A percentile compares a stretch with the other conserved stretches of the same genome.
Conservation (phyloP, 2,797 vertebrate genomes). For the Clarias platycephalus region DNA sequence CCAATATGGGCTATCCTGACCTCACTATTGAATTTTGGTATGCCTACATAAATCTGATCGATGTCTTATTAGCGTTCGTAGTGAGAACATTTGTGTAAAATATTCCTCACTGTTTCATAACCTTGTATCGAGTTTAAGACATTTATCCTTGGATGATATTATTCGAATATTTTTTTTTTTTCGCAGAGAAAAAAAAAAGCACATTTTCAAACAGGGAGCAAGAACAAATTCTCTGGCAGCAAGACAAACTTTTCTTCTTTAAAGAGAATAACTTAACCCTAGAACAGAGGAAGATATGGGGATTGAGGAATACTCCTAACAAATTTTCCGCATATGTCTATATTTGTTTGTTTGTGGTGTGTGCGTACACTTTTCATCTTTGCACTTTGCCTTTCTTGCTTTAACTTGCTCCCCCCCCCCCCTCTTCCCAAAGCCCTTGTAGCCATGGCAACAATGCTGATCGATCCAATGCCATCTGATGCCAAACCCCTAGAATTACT, state of each 20-base stretch:
- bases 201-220: constrained; percentile 1
- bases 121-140: neutral
- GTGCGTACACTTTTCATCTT: constrained; percentile 39
- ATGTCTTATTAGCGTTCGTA: constrained; percentile 58
- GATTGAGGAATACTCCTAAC: constrained; percentile 22
- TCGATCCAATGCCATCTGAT: constrained; percentile 90
- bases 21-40: constrained; percentile 62
- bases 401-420: constrained; percentile 75
- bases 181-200: neutral
- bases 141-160: constrained; percentile 17
- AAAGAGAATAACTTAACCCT: constrained; percentile 14
- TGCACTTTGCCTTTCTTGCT: constrained; percentile 60
- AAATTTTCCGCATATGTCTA: constrained; percentile 14
- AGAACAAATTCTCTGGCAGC: constrained; percentile 15
- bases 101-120: constrained; percentile 17
- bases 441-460: constrained; percentile 88
- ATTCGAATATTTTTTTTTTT: neutral
- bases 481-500: constrained; percentile 80
- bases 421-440: constrained; percentile 76
- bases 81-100: constrained; percentile 59
- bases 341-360: constrained; percentile 7
- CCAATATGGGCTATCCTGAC: constrained; percentile 58
- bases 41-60: constrained; percentile 69
- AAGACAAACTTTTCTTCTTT: constrained; percentile 38
- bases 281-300: constrained; percentile 43